phyloP scores from a whole-genome alignment of 2,888 invertebrate species.

The Drosophila infuscata region DNA sequence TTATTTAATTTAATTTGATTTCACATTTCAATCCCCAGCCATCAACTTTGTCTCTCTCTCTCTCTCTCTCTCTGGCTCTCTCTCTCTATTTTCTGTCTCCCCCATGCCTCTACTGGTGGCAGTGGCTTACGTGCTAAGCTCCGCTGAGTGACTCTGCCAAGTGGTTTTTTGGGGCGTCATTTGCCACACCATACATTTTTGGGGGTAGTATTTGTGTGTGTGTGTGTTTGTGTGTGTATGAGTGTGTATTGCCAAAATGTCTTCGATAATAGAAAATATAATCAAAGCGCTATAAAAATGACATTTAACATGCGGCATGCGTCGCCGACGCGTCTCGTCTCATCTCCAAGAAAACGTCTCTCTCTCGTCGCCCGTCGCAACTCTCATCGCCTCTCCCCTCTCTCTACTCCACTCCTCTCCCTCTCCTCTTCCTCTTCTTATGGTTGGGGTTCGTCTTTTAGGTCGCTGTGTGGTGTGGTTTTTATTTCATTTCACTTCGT shows the following conservation, averaged over 20 bases:
- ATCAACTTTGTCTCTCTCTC: neutral
- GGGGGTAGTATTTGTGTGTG: constrained; percentile 42
- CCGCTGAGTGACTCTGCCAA: constrained; percentile 40
- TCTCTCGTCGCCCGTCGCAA: constrained; percentile 8
- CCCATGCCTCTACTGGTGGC: neutral
- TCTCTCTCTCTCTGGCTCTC: constrained; percentile 7
- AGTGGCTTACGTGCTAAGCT: constrained; percentile 55
- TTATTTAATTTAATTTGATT: constrained; percentile 81
- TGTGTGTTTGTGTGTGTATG: constrained; percentile 30
- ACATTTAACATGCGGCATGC: constrained; percentile 79
- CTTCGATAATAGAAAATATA: constrained; percentile 81
- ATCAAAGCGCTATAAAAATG: constrained; percentile 81
- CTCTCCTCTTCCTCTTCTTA: neutral
- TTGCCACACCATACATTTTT: constrained; percentile 27
- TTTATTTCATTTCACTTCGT: constrained; percentile 78
- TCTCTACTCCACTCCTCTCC: neutral
- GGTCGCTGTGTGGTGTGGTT: constrained; percentile 65
- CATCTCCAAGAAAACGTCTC: constrained; percentile 8
- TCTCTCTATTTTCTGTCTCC: neutral
- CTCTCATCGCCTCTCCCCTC: neutral
- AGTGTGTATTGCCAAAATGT: constrained; percentile 70
- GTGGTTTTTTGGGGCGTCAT: constrained; percentile 24
- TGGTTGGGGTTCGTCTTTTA: constrained; percentile 35
- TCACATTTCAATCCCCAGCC: constrained; percentile 41
- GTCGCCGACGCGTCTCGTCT: constrained; percentile 72